Conservation (phyloP, 2,113 vertebrate species). For the Otolemur garnettii region DNA sequence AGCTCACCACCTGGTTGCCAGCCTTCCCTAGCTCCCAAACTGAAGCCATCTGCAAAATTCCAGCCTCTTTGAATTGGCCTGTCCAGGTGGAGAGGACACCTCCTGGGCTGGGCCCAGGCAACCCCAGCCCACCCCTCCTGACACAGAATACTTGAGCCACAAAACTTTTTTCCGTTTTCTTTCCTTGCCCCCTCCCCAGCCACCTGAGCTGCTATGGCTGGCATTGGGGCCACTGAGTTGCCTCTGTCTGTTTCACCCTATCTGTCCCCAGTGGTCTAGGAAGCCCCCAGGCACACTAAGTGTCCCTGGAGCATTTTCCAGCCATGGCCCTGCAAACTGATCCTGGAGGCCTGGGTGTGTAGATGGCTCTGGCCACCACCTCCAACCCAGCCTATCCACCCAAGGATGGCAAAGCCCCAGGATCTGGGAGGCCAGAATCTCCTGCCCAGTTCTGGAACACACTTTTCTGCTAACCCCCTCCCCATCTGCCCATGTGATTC, state of each 20-base stretch:
- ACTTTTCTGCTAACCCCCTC: neutral
- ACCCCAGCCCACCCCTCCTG: slow-evolving; percentile 57
- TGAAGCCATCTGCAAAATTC: slow-evolving; percentile 82
- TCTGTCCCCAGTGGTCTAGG: neutral
- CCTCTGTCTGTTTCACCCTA: neutral
- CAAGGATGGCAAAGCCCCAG: neutral
- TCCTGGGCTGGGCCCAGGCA: slow-evolving; percentile 74
- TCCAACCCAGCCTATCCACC: neutral
- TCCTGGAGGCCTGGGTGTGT: neutral
- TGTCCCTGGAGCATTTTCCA: neutral
- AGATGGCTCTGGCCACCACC: neutral
- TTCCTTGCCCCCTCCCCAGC: slow-evolving; percentile 44
- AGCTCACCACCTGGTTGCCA: slow-evolving; percentile 87
- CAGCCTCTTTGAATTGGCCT: slow-evolving; percentile 39
- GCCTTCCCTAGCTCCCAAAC: slow-evolving; percentile 74
- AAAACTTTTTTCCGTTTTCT: slow-evolving; percentile 38
- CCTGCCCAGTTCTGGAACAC: neutral
- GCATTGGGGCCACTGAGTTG: neutral
- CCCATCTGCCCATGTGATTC: neutral
- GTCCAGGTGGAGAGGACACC: slow-evolving; percentile 47
- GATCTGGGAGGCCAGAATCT: neutral
- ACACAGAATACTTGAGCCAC: slow-evolving; percentile 82
- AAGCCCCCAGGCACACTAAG: neutral
- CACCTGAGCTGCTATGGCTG: slow-evolving; percentile 28
- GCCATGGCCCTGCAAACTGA: neutral